Percentiles rank a stretch among this genome's conserved stretches.
phyloP scores from a whole-genome alignment of 2,888 invertebrate genomes.

The Polyommatus iphigenia region DNA sequence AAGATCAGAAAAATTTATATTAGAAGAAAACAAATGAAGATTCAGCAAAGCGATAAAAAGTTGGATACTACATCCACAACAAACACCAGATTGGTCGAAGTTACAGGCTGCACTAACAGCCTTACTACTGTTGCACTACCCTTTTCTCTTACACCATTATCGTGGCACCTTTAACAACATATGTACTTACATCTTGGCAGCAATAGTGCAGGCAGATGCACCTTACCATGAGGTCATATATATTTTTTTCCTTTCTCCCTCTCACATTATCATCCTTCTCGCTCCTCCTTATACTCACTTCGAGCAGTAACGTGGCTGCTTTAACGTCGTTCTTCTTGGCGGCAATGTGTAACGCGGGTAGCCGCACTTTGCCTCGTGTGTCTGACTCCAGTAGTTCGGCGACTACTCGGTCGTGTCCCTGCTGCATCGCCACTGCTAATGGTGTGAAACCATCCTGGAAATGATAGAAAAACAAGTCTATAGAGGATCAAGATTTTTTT shows the following conservation, averaged over 20 bases:
- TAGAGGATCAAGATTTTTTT: no score
- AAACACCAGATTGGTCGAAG: no score
- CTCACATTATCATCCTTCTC: neutral
- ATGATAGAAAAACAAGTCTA: neutral
- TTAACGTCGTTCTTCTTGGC: slow-evolving; percentile 99
- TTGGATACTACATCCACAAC: no score
- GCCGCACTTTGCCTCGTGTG: slow-evolving; percentile 95
- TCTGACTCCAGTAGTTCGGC: slow-evolving; percentile 97
- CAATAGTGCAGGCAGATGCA: no score
- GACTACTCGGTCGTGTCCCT: slow-evolving; percentile 98
- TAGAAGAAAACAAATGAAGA: neutral
- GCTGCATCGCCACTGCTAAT: slow-evolving; percentile 99
- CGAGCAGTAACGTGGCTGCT: slow-evolving; percentile 94
- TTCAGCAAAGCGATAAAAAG: no score
- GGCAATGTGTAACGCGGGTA: slow-evolving; percentile 98
- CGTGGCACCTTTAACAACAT: no score
- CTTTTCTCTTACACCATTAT: neutral
- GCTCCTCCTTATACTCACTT: slow-evolving; percentile 68
- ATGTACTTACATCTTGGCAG: no score
- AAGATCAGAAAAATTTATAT: neutral
- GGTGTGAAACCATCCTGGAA: slow-evolving; percentile 97
- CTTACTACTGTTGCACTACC: no score
- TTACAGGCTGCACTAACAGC: no score
- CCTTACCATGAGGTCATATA: neutral
- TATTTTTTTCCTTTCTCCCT: neutral